Base-by-base conservation (phyloP, 2,888 invertebrate species). In the Galerucella calmariensis region DNA sequence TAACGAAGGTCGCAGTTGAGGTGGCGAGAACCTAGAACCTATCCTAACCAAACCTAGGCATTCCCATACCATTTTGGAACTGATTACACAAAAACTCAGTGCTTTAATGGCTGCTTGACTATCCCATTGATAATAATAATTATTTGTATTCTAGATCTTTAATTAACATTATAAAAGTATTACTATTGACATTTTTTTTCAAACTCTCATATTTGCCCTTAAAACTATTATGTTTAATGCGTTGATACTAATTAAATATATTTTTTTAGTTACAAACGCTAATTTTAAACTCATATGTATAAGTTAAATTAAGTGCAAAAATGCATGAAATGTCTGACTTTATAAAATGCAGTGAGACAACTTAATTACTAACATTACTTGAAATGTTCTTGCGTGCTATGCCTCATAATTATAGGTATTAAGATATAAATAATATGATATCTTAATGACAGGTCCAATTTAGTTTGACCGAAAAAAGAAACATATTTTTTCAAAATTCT, bases 281-380 rank as follows among this genome's bases (percentile, higher is more conserved):
- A 2, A 48, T 51, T n/a, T 14, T n/a, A 51, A 8, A 51, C n/a
- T 51, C 51, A 41, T 41, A 41, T 41, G 35, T 41, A 41, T 41
- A 41, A 65, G 73, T 73, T 73, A 73, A 75, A 72, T 74, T 75
- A 69, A 72, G 75, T 74, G 75, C 74, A 74, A 77, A 77, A 74
- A 77, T 75, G 75, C 74, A 75, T 76, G 77, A 77, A 72, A 77
- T 72, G 58, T 65, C 67, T 48, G 48, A 67, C 67, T 67, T 67
- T 61, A 73, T 71, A 74, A 75, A 75, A 77, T 74, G 74, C 74
- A 73, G 58, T 66, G 71, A 77, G 77, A 77, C 76, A 77, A 69
- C 53, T 76, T 77, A 77, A 77, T 76, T 74, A 71, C 74, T 72
- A 72, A 67, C 76, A 74, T 75, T 75, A 72, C 67, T 69, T 63